Evolutionary conservation across 2,797 vertebrate genomes (phyloP).

Genomic region (Hydrolagus colliei): DNA sequence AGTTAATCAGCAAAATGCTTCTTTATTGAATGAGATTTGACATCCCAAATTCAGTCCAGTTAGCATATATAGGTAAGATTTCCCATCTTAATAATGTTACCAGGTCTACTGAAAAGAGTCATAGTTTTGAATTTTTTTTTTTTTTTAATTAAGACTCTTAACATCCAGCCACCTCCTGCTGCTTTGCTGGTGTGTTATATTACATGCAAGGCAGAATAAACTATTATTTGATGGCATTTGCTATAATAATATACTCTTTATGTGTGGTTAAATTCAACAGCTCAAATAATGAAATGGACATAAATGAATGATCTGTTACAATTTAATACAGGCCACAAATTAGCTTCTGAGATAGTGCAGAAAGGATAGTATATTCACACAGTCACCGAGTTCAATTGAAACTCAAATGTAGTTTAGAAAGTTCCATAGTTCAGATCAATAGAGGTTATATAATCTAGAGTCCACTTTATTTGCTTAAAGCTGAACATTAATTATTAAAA

Average conservation of each 20-base stretch:
- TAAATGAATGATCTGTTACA: neutral
- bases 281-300: neutral
- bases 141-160: neutral
- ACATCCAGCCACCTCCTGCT: neutral
- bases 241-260: too few relatives aligned
- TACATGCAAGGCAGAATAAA: neutral
- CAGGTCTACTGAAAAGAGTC: neutral
- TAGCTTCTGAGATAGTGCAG: neutral
- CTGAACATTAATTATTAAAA: constrained; percentile 19
- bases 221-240: neutral
- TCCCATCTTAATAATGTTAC: neutral
- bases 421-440: constrained; percentile 9
- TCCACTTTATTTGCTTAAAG: constrained; percentile 3
- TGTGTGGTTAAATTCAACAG: too few relatives aligned
- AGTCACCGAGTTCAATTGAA: neutral
- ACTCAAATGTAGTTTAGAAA: constrained; percentile 1
- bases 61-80: neutral
- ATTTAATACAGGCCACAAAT: neutral
- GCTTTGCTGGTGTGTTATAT: neutral
- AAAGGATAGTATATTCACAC: neutral
- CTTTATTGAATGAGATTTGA: neutral
- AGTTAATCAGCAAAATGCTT: too few relatives aligned
- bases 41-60: neutral
- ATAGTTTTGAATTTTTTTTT: neutral
- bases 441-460: constrained; percentile 9